Percentiles rank a stretch among this genome's conserved stretches.
Evolutionary conservation across 2,888 invertebrate genomes (phyloP).

Genomic region (Stenchaetothrips biformis): DNA sequence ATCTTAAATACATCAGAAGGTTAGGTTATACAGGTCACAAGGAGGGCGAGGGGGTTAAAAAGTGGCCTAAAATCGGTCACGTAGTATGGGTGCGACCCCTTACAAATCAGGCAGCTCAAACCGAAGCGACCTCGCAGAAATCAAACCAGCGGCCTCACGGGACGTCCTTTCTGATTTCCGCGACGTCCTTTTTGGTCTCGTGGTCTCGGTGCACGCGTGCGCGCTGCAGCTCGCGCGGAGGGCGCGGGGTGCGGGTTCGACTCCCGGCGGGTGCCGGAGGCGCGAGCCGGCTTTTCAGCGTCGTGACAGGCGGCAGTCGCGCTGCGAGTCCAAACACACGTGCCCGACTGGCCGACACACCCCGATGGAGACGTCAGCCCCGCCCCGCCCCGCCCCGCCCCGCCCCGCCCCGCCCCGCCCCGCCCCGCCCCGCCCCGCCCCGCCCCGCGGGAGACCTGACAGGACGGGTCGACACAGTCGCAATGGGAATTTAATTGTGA

Average conservation of each 20-base stretch:
- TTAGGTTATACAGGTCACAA: too few relatives aligned
- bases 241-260: neutral
- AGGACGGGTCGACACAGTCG: neutral
- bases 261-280: neutral
- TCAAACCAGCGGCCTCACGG: too few relatives aligned
- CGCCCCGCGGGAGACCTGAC: neutral
- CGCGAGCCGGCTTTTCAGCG: neutral
- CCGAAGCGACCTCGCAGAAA: too few relatives aligned
- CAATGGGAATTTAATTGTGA: slow-evolving; percentile 16
- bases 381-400: neutral
- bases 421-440: neutral
- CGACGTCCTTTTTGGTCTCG: too few relatives aligned
- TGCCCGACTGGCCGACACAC: neutral
- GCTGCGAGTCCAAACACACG: neutral
- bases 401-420: neutral
- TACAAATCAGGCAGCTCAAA: too few relatives aligned
- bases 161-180: too few relatives aligned
- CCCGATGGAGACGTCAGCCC: slow-evolving; percentile 2
- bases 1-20: too few relatives aligned
- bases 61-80: too few relatives aligned
- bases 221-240: neutral
- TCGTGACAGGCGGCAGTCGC: neutral
- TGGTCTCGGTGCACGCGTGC: too few relatives aligned
- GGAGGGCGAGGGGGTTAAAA: too few relatives aligned
- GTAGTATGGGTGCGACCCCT: too few relatives aligned